Base-by-base conservation (phyloP, 2,113 vertebrate genomes). In the Agelaius tricolor region DNA sequence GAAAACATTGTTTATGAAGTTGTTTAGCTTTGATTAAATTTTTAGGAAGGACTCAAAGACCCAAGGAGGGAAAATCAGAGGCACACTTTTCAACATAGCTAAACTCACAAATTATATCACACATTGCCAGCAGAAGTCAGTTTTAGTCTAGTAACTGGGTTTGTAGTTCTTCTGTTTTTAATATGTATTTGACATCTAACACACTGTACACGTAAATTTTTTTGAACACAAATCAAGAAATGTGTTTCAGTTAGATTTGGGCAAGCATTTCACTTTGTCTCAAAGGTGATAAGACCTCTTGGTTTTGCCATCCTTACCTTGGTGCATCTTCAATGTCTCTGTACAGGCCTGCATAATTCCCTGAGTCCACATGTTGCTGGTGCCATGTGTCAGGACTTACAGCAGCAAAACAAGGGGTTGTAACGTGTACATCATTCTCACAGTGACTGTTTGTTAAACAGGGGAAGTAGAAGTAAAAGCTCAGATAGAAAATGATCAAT, bases 331-430 rank as follows among this genome's bases (percentile, higher is more conserved):
- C 12, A 15, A 39, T 11, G 13, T 66, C 43, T 44, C 0, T 0
- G 3, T 65, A 55, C 10, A 33, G 28, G 23, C 15, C 59, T 83
- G 33, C 28, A 41, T 37, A 39, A 67, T 69, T 83, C 19, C 51
- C 16, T 4, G 8, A 33, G 37, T 33, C 0, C n/a, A 69, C 9
- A 10, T 0, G 0, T 46, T 83, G 59, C 39, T 67, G 24, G 49
- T 79, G 47, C 20, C 73, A 33, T 19, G 24, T 35, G 30, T 26
- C 30, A 82, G 39, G 52, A 63, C 31, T 81, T 72, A 23, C 0
- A 86, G 46, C 49, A 77, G 28, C 27, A 67, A 80, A 49, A 61
- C 37, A 49, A 41, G 59, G 15, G 26, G 44, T 30, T 87, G 37
- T n/a, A 51, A 58, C 7, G 22, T 86, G n/a, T 20, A 9, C 14